Conservation (phyloP, 1,140 invertebrate species). For the Bombyx mandarina region DNA sequence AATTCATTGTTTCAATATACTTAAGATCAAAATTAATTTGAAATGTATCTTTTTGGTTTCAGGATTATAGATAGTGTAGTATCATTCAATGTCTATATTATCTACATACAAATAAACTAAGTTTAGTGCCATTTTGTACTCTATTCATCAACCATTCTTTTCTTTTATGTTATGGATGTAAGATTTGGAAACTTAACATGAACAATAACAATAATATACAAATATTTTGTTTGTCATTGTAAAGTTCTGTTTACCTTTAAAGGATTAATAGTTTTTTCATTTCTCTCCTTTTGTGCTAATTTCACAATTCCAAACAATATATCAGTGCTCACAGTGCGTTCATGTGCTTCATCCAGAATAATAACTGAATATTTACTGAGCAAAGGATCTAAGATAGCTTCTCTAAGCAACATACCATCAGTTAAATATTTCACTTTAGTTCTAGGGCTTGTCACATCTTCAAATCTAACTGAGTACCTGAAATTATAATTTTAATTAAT, state of each 20-base stretch:
- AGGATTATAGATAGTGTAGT: too few relatives aligned
- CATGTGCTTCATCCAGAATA: conserved; percentile 96
- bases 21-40: too few relatives aligned
- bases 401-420: conserved; percentile 94
- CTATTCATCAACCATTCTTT: not conserved
- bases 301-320: conserved; percentile 93
- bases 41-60: too few relatives aligned
- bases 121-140: too few relatives aligned
- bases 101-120: too few relatives aligned
- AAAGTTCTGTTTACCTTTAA: conserved; percentile 73
- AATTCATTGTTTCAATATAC: too few relatives aligned
- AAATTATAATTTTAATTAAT: conserved; percentile 3
- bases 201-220: not conserved
- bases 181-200: not conserved
- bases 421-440: conserved; percentile 93
- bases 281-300: conserved; percentile 82
- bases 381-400: conserved; percentile 83
- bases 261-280: conserved; percentile 71
- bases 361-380: conserved; percentile 85
- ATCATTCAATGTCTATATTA: not conserved
- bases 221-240: not conserved
- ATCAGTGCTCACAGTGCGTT: conserved; percentile 94
- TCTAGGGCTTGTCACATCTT: conserved; percentile 81
- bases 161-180: not conserved
- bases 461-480: conserved; percentile 92